Conservation (phyloP, 1,140 invertebrate genomes). For the Cyclargus thomasi region DNA sequence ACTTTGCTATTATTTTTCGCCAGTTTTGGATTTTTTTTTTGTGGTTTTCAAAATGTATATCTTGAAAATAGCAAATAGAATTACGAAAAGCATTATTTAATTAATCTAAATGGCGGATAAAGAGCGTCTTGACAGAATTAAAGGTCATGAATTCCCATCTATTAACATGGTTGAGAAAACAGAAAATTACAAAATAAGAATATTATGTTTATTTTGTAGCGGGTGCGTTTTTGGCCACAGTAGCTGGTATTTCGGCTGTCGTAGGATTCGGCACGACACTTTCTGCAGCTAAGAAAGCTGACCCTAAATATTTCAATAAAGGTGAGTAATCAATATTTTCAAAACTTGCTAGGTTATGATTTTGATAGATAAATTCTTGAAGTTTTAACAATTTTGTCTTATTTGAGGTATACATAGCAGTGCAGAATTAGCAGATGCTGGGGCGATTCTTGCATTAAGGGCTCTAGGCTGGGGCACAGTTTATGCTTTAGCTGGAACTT, state of each 20-base stretch:
- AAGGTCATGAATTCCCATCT: slow-evolving; percentile 46
- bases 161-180: not conserved
- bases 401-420: slow-evolving; percentile 74
- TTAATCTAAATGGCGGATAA: slow-evolving; percentile 45
- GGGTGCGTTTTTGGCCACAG: slow-evolving; percentile 83
- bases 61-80: too few relatives aligned
- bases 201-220: slow-evolving; percentile 72
- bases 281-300: slow-evolving; percentile 84
- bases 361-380: slow-evolving; percentile 10
- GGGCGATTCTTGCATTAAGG: slow-evolving; percentile 84
- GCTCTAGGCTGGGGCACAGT: slow-evolving; percentile 92
- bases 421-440: slow-evolving; percentile 83
- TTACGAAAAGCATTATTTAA: slow-evolving; percentile 26
- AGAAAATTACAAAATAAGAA: not conserved
- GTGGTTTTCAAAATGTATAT: too few relatives aligned
- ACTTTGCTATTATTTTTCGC: too few relatives aligned
- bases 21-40: too few relatives aligned
- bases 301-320: slow-evolving; percentile 87
- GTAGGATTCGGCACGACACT: slow-evolving; percentile 89
- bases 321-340: slow-evolving; percentile 56
- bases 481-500: slow-evolving; percentile 88
- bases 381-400: slow-evolving; percentile 9
- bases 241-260: slow-evolving; percentile 87
- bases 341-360: not conserved
- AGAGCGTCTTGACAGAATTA: slow-evolving; percentile 56